phyloP scores from a whole-genome alignment of 2,888 invertebrate genomes.

The Tetheella fluctuosa region DNA sequence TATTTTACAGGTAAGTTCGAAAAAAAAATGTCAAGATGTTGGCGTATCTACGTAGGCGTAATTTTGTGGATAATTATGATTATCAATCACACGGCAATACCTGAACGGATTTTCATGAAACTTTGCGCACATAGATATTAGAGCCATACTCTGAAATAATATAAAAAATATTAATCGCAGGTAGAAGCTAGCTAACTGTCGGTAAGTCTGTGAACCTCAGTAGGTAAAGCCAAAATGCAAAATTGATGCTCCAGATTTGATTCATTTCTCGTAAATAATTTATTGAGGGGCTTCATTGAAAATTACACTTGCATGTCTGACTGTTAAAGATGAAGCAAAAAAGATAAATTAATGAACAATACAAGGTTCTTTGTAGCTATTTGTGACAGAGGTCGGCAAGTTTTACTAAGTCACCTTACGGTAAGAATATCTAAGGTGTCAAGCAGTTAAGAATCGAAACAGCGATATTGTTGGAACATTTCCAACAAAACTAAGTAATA shows the following conservation, averaged over 20 bases:
- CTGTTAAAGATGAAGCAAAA: neutral
- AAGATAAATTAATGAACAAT: neutral
- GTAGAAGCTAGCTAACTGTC: no score
- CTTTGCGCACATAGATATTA: no score
- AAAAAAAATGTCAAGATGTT: neutral
- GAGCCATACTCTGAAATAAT: no score
- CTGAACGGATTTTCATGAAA: no score
- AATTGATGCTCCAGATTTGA: neutral
- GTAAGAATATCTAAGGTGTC: neutral
- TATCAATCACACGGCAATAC: no score
- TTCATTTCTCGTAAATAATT: neutral
- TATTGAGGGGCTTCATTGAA: neutral
- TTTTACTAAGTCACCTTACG: neutral
- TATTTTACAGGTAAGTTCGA: constrained; percentile 87
- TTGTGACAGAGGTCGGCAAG: neutral
- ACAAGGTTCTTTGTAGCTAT: constrained; percentile 5
- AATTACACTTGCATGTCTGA: neutral
- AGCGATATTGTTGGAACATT: neutral
- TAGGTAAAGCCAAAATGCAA: neutral
- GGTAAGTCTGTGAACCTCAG: neutral
- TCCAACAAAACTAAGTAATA: neutral
- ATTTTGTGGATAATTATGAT: no score
- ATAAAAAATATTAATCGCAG: no score
- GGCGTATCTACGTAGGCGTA: no score
- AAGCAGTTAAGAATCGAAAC: neutral